Percentiles rank a stretch among this genome's conserved stretches.
Conservation (phyloP, 1,140 invertebrate species). For the Lanistes nyassanus region DNA sequence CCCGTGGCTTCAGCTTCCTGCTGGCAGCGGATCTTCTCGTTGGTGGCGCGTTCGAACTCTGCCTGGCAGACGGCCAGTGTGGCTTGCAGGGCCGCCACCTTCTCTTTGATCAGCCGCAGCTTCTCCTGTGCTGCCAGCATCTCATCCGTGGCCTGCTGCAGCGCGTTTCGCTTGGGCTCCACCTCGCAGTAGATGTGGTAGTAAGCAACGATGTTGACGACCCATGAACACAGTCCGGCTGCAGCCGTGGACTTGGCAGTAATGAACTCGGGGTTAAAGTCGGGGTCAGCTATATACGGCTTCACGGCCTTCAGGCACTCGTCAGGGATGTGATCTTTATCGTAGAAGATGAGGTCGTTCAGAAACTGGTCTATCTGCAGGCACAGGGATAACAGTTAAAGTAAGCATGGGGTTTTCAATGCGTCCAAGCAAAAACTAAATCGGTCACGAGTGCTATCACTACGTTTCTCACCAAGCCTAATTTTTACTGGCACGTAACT, state of each 20-base stretch:
- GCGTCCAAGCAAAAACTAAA: too few relatives aligned
- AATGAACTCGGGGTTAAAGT: slow-evolving; percentile 94
- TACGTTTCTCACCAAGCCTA: too few relatives aligned
- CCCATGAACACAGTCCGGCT: slow-evolving; percentile 90
- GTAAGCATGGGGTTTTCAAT: too few relatives aligned
- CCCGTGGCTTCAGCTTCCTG: slow-evolving; percentile 71
- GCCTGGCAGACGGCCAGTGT: slow-evolving; percentile 75
- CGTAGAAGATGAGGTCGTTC: slow-evolving; percentile 89
- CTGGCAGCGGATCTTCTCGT: slow-evolving; percentile 86
- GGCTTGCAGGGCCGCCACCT: slow-evolving; percentile 90
- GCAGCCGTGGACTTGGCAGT: slow-evolving; percentile 91
- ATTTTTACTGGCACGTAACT: too few relatives aligned
- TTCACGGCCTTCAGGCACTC: slow-evolving; percentile 92
- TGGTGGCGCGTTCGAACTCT: slow-evolving; percentile 90
- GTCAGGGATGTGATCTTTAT: slow-evolving; percentile 96
- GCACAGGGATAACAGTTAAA: too few relatives aligned
- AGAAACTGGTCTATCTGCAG: slow-evolving; percentile 84
- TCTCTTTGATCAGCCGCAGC: slow-evolving; percentile 83
- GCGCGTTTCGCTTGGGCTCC: slow-evolving; percentile 91
- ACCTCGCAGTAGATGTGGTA: slow-evolving; percentile 97
- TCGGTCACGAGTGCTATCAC: too few relatives aligned
- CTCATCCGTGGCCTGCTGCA: slow-evolving; percentile 90
- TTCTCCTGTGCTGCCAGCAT: slow-evolving; percentile 89
- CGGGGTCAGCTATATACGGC: slow-evolving; percentile 85
- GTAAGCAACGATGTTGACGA: slow-evolving; percentile 90